Conservation (phyloP, 2,113 vertebrate genomes). For the Phyllostomus hastatus region DNA sequence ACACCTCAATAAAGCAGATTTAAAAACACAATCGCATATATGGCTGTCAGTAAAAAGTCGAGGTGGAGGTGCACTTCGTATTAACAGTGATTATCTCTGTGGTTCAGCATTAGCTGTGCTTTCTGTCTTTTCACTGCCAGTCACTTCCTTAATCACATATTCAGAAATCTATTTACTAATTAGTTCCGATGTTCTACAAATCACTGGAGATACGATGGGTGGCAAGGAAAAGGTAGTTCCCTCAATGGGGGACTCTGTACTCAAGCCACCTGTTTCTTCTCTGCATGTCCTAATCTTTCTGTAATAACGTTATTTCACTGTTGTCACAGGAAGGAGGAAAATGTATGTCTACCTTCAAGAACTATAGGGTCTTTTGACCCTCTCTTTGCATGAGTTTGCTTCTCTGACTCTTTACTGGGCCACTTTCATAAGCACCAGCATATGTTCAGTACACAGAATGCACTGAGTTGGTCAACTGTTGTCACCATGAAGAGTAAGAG, state of each 20-base stretch:
- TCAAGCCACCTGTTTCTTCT: background rate
- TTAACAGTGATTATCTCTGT: background rate
- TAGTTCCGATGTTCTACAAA: background rate
- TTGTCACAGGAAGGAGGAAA: background rate
- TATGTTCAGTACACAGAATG: background rate
- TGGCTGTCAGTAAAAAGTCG: background rate
- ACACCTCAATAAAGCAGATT: background rate
- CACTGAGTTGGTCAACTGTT: background rate
- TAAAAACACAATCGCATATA: background rate
- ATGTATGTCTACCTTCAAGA: background rate
- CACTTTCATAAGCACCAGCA: background rate
- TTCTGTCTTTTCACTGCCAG: background rate
- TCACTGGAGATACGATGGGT: background rate
- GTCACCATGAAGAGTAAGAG: background rate
- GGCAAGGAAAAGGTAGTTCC: background rate
- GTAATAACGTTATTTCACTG: background rate
- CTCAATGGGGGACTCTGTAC: background rate
- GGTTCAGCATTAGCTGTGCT: background rate
- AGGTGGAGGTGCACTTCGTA: background rate
- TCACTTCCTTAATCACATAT: constrained; percentile 28
- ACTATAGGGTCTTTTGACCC: background rate
- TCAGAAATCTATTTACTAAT: constrained; percentile 13
- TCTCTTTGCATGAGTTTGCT: background rate
- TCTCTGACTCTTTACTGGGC: background rate
- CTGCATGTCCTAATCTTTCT: background rate